Conservation (phyloP, 2,888 invertebrate species). For the Oeneis ivallda region DNA sequence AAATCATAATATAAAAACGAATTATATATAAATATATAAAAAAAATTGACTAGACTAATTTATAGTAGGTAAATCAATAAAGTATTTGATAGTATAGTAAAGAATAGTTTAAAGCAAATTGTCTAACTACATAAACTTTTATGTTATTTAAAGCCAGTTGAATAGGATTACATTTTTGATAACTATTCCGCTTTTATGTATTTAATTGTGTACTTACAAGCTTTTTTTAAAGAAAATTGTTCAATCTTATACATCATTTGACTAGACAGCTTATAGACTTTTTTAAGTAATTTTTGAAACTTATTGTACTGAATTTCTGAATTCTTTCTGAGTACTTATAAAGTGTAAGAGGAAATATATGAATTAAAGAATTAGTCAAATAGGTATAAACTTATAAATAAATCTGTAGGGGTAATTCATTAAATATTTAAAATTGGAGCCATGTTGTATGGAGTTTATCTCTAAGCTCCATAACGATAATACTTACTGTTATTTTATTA, state of each 20-base stretch:
- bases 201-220: conserved; percentile 12
- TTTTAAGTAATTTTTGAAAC: background rate
- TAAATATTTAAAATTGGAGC: background rate
- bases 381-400: background rate
- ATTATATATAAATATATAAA: conserved; percentile 9
- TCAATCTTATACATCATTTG: conserved; percentile 16
- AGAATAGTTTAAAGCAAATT: conserved; percentile 28
- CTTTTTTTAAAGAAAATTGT: conserved; percentile 1
- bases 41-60: conserved; percentile 32
- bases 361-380: background rate
- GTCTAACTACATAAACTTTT: conserved; percentile 27
- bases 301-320: background rate
- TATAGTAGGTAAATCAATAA: conserved; percentile 9
- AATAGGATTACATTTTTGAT: conserved; percentile 34
- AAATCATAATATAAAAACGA: conserved; percentile 1
- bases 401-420: background rate
- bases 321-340: too few relatives aligned
- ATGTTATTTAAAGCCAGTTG: conserved; percentile 31
- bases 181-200: conserved; percentile 27
- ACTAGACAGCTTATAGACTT: conserved; percentile 24
- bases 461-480: conserved; percentile 9
- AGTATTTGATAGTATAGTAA: conserved; percentile 11
- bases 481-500: background rate
- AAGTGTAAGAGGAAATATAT: background rate
- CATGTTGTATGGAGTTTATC: background rate